Evolutionary conservation across 1,140 invertebrate species (phyloP).

Genomic region (Wiebesia pumilae): DNA sequence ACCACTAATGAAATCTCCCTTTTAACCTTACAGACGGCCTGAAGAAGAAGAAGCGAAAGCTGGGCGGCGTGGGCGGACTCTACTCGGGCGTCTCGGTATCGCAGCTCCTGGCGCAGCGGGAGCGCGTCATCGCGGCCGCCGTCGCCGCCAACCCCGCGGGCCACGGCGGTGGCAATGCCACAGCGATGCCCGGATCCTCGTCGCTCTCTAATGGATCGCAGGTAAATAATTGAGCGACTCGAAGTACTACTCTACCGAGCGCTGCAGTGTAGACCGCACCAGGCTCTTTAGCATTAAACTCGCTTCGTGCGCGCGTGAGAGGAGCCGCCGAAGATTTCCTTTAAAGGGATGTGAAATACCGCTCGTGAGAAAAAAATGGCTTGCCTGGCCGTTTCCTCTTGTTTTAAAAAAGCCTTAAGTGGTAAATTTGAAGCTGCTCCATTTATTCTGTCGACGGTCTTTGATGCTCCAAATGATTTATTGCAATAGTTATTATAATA

Average conservation of each 20-base stretch:
- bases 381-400: not conserved
- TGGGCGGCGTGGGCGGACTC: slow-evolving; percentile 74
- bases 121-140: slow-evolving; percentile 71
- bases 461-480: not conserved
- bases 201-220: slow-evolving; percentile 66
- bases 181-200: slow-evolving; percentile 29
- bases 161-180: not conserved
- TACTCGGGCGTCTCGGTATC: slow-evolving; percentile 79
- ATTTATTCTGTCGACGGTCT: not conserved
- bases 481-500: not conserved
- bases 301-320: not conserved
- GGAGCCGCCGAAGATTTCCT: not conserved
- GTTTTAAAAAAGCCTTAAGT: not conserved
- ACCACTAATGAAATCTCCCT: slow-evolving; percentile 3
- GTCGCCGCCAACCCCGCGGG: slow-evolving; percentile 58
- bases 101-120: slow-evolving; percentile 80
- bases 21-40: slow-evolving; percentile 73
- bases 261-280: not conserved
- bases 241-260: not conserved
- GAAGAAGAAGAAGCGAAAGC: slow-evolving; percentile 82
- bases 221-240: slow-evolving; percentile 62
- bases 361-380: not conserved
- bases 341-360: not conserved
- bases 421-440: not conserved
- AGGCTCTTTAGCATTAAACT: not conserved